A percentile compares a stretch with the other conserved stretches of the same genome.
These are phyloP conservation scores for Gonatopus flavifemur DNA, from an alignment of 1,140 invertebrate species.

Conservation along the genomic window DNA sequence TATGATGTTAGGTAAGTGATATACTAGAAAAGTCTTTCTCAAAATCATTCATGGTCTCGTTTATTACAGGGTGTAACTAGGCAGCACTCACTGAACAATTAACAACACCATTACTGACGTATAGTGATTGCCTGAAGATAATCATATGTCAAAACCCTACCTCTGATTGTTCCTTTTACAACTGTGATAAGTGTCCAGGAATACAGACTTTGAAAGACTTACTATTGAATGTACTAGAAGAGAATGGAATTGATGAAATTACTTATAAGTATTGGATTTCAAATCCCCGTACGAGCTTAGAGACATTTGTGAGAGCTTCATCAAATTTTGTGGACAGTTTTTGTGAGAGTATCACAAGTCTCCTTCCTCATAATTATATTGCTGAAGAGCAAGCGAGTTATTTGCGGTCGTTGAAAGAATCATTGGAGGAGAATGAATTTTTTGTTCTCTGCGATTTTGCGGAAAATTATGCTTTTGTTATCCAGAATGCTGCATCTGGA, in stretches of 20 bases:
- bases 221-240: conserved; percentile 2
- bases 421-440: conserved; percentile 13
- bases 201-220: too few relatives aligned
- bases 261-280: too few relatives aligned
- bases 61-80: conserved; percentile 2
- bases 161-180: not conserved
- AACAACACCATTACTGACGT: not conserved
- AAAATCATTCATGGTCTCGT: not conserved
- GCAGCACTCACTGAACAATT: not conserved
- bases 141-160: not conserved
- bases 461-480: conserved; percentile 28
- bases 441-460: conserved; percentile 32
- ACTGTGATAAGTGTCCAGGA: not conserved
- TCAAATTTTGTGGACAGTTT: conserved; percentile 13
- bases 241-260: too few relatives aligned
- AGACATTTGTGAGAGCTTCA: not conserved
- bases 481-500: conserved; percentile 1
- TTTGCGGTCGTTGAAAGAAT: conserved; percentile 11
- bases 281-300: not conserved
- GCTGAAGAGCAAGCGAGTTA: conserved; percentile 19
- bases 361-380: conserved; percentile 19
- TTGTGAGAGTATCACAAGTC: not conserved
- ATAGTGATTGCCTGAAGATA: conserved; percentile 12
- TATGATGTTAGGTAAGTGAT: too few relatives aligned
- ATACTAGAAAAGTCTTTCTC: not conserved